A percentile compares a stretch with the other conserved stretches of the same genome.
These are phyloP conservation scores for Cotesia typhae DNA, from an alignment of 1,140 invertebrate species.

Conservation along the genomic window DNA sequence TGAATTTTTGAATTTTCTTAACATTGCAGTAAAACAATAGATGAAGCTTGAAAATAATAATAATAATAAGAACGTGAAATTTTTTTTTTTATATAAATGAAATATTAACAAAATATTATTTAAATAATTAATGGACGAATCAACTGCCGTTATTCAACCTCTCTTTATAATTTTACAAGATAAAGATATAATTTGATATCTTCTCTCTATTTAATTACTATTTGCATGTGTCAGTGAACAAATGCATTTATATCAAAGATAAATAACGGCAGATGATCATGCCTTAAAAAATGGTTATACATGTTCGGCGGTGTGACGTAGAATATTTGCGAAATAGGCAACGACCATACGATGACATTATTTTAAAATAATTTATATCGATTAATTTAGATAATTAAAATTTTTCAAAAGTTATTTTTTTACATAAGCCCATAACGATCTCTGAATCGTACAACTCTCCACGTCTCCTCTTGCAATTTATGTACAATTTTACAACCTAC, in stretches of 20 bases:
- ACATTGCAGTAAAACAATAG: conserved; percentile 35
- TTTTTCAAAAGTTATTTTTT: conserved; percentile 36
- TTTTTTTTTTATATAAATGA: neutral
- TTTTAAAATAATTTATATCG: conserved; percentile 39
- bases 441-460: conserved; percentile 51
- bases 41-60: conserved; percentile 26
- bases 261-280: conserved; percentile 48
- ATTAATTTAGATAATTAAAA: conserved; percentile 38
- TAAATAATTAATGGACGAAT: neutral
- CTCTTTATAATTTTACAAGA: neutral
- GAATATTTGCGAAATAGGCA: conserved; percentile 51
- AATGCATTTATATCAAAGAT: conserved; percentile 22
- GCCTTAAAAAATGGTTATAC: conserved; percentile 50
- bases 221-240: neutral
- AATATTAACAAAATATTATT: neutral
- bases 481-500: conserved; percentile 69
- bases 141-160: neutral
- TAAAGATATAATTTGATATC: conserved; percentile 11
- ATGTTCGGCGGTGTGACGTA: conserved; percentile 55
- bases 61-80: conserved; percentile 34
- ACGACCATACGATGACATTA: conserved; percentile 51
- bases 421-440: conserved; percentile 37
- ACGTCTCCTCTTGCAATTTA: conserved; percentile 67
- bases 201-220: conserved; percentile 22
- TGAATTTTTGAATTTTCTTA: conserved; percentile 39